These are phyloP conservation scores for Pachyseris speciosa DNA, from an alignment of 64 coral and sea anemone genomes.

Conservation along the genomic window DNA sequence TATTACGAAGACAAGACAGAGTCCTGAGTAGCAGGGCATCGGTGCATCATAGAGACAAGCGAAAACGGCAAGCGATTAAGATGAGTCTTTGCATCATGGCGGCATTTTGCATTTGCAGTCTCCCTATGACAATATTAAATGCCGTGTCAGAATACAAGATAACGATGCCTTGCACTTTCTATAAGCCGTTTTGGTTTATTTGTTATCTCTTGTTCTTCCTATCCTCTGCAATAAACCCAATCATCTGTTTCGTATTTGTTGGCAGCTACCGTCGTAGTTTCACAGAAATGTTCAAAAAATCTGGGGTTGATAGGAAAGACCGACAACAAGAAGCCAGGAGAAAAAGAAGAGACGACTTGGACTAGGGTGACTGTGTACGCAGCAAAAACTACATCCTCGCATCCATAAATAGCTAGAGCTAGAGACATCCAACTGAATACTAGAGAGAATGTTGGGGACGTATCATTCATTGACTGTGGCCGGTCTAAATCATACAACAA, in stretches of 20 bases:
- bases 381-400: too few relatives aligned
- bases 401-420: too few relatives aligned
- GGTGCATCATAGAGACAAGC: not conserved
- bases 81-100: slow-evolving; percentile 1
- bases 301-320: not conserved
- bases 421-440: too few relatives aligned
- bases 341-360: too few relatives aligned
- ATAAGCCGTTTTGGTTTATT: not conserved
- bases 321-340: too few relatives aligned
- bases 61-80: not conserved
- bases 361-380: too few relatives aligned
- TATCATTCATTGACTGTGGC: too few relatives aligned
- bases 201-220: not conserved
- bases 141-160: not conserved
- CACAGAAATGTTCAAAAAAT: not conserved
- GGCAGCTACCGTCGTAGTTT: not conserved
- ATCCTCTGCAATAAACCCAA: not conserved
- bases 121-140: not conserved
- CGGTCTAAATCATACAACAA: too few relatives aligned
- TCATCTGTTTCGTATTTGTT: not conserved
- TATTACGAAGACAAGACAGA: not conserved
- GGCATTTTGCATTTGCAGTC: not conserved
- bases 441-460: too few relatives aligned
- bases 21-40: not conserved
- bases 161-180: not conserved